These are phyloP conservation scores for Pteronura brasiliensis DNA, from an alignment of 2,113 vertebrate genomes.

Conservation along the genomic window DNA sequence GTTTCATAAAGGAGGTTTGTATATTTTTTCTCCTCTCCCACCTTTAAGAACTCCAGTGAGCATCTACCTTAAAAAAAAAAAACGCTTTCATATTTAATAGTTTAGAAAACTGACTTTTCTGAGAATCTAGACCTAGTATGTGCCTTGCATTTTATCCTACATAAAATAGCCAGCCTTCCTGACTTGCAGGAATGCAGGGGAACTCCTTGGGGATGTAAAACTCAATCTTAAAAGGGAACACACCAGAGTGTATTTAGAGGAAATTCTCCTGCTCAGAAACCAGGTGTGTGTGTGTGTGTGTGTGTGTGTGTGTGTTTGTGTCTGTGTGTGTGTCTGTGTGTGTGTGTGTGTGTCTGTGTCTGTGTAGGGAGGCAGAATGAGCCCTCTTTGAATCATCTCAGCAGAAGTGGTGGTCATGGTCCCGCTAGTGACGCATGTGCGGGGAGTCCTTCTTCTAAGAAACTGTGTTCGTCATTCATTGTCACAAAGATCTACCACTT, in stretches of 20 bases:
- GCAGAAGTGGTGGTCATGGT: not conserved
- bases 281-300: too few species aligned
- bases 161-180: not conserved
- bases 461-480: not conserved
- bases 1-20: not conserved
- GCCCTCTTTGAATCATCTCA: not conserved
- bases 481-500: not conserved
- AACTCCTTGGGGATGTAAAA: not conserved
- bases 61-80: not conserved
- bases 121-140: not conserved
- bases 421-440: fast-evolving
- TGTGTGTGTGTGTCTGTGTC: not conserved
- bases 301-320: not conserved
- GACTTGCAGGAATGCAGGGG: not conserved
- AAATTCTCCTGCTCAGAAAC: not conserved
- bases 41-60: not conserved
- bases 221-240: not conserved
- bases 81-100: not conserved
- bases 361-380: not conserved
- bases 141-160: not conserved
- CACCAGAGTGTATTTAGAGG: not conserved
- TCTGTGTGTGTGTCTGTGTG: not conserved
- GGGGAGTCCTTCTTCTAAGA: not conserved
- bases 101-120: not conserved
- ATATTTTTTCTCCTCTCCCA: not conserved